Conservation (phyloP, 2,888 invertebrate species). For the Diogma glabrata region DNA sequence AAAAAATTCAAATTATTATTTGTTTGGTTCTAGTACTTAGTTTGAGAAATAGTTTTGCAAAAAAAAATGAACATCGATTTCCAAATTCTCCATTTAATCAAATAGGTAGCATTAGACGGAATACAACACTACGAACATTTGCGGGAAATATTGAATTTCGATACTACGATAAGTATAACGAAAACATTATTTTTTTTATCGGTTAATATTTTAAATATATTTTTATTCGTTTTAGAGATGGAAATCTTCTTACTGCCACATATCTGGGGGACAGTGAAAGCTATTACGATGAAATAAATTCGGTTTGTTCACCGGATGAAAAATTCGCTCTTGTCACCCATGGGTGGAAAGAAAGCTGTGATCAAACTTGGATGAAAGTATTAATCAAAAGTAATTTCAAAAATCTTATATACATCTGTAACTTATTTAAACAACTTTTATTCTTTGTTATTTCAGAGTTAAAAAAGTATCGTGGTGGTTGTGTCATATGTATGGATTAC, state of each 20-base stretch:
- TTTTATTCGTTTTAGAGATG: no score
- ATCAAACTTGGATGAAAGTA: constrained; percentile 19
- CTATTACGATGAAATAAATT: no score
- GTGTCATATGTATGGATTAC: constrained; percentile 24
- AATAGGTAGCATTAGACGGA: neutral
- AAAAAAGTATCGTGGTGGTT: constrained; percentile 20
- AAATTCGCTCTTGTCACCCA: constrained; percentile 22
- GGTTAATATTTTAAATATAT: no score
- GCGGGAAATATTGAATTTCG: neutral
- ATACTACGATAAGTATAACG: neutral
- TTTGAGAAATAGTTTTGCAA: no score
- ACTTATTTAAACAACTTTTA: no score
- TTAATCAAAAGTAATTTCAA: constrained; percentile 21
- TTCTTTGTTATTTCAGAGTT: constrained; percentile 20
- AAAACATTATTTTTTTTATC: no score
- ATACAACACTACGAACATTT: neutral
- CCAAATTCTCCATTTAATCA: constrained; percentile 1
- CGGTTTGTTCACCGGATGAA: constrained; percentile 2
- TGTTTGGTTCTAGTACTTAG: no score
- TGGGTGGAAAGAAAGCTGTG: constrained; percentile 23
- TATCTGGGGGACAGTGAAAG: no score
- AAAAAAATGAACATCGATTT: no score
- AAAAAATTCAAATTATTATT: no score
- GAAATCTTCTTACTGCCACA: no score
- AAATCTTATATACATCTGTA: no score